Evolutionary conservation across 2,797 vertebrate species (phyloP).

Genomic region (Esox masquinongy): DNA sequence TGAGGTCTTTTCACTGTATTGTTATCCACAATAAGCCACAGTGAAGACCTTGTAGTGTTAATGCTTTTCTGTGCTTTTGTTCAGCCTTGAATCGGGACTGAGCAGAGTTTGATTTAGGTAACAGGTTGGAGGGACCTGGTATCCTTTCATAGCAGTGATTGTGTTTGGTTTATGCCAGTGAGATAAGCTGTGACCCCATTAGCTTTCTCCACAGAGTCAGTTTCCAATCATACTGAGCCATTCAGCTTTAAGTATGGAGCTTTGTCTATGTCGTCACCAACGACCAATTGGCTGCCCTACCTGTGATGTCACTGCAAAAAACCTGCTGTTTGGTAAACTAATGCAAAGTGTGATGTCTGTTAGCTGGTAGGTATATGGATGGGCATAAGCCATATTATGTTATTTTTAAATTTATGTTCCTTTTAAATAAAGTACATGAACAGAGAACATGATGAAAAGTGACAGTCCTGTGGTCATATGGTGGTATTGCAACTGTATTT

Average conservation of each 20-base stretch:
- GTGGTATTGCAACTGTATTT: no score
- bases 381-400: background rate
- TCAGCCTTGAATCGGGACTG: background rate
- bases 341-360: no score
- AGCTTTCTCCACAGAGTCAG: constrained; percentile 58
- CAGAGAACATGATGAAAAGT: no score
- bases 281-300: constrained; percentile 14
- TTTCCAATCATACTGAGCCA: constrained; percentile 32
- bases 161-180: constrained; percentile 21
- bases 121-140: constrained; percentile 22
- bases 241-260: constrained; percentile 32
- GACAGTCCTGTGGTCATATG: no score
- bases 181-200: constrained; percentile 59
- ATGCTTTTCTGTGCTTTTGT: background rate
- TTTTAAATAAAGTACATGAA: background rate
- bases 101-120: constrained; percentile 43
- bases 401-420: background rate
- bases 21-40: background rate
- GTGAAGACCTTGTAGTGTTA: background rate
- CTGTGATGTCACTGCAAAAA: background rate
- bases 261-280: constrained; percentile 27
- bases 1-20: background rate
- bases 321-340: background rate
- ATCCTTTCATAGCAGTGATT: background rate
- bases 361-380: background rate